A percentile compares a stretch with the other conserved stretches of the same genome.
Conservation (phyloP, 1,140 invertebrate species). For the Hyposmocoma kahamanoa region DNA sequence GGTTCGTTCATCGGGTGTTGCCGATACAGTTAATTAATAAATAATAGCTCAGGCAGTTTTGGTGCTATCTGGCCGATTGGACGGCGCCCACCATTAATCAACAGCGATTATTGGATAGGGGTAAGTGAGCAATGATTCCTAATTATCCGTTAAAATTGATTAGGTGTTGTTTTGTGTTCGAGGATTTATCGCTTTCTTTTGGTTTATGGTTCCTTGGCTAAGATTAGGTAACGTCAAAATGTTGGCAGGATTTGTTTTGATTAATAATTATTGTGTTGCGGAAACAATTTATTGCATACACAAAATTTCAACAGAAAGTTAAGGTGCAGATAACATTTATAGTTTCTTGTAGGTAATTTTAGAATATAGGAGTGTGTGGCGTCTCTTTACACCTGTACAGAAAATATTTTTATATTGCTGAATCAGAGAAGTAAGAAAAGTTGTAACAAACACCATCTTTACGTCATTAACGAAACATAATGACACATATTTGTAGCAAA, state of each 20-base stretch:
- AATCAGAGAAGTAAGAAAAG: too few relatives aligned
- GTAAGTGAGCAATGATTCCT: conserved; percentile 4
- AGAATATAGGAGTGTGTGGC: too few relatives aligned
- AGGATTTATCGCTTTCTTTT: not conserved
- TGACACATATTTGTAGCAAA: too few relatives aligned
- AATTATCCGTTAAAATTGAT: conserved; percentile 4
- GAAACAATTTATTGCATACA: too few relatives aligned
- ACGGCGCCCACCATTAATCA: not conserved
- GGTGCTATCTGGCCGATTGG: conserved; percentile 1
- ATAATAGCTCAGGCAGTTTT: conserved; percentile 27
- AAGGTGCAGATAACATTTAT: too few relatives aligned
- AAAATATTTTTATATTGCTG: too few relatives aligned
- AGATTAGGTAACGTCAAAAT: conserved; percentile 37
- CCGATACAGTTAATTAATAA: conserved; percentile 55
- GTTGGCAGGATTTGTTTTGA: conserved; percentile 15
- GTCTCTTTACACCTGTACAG: too few relatives aligned
- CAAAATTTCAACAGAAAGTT: too few relatives aligned
- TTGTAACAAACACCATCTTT: too few relatives aligned
- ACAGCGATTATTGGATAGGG: not conserved
- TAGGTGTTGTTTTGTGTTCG: conserved; percentile 9
- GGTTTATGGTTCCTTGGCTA: not conserved
- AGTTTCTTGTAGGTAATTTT: too few relatives aligned
- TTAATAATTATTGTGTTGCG: too few relatives aligned
- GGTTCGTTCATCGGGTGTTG: conserved; percentile 43
- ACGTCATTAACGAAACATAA: too few relatives aligned